Evolutionary conservation across 2,113 vertebrate genomes (phyloP).

Genomic region (Drymodes brunneopygia): DNA sequence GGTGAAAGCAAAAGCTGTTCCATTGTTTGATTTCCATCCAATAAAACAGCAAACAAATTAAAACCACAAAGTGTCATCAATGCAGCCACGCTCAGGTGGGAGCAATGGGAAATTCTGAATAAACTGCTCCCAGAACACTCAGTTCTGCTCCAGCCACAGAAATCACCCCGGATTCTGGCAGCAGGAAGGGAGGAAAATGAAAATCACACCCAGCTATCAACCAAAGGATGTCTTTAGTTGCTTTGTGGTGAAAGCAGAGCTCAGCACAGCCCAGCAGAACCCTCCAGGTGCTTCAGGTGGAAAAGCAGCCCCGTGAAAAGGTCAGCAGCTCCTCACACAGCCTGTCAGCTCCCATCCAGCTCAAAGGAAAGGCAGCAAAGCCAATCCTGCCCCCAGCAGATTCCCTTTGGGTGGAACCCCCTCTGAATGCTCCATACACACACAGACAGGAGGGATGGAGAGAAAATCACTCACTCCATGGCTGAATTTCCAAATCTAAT

Average conservation of each 20-base stretch:
- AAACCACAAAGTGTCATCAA: background rate
- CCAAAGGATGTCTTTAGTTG: background rate
- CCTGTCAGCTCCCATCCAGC: background rate
- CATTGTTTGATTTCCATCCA: background rate
- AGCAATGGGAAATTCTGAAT: background rate
- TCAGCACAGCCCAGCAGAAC: background rate
- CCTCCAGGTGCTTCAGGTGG: background rate
- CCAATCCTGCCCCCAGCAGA: background rate
- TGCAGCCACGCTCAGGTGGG: background rate
- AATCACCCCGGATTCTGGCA: background rate
- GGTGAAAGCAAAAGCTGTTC: background rate
- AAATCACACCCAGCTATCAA: background rate
- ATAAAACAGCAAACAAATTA: background rate
- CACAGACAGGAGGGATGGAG: rapidly evolving
- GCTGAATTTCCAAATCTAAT: background rate
- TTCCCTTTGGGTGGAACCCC: rapidly evolving
- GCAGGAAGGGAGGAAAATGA: background rate
- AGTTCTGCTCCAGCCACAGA: background rate
- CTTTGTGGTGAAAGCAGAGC: background rate
- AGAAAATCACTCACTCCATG: background rate
- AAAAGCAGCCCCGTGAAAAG: background rate
- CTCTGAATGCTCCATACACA: rapidly evolving
- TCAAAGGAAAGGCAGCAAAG: background rate
- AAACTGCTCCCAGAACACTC: background rate
- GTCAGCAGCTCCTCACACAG: background rate